Evolutionary conservation across 1,140 invertebrate species (phyloP), one percentile per base, ranked within the genome.

Genomic region (Pantala flavescens): DNA sequence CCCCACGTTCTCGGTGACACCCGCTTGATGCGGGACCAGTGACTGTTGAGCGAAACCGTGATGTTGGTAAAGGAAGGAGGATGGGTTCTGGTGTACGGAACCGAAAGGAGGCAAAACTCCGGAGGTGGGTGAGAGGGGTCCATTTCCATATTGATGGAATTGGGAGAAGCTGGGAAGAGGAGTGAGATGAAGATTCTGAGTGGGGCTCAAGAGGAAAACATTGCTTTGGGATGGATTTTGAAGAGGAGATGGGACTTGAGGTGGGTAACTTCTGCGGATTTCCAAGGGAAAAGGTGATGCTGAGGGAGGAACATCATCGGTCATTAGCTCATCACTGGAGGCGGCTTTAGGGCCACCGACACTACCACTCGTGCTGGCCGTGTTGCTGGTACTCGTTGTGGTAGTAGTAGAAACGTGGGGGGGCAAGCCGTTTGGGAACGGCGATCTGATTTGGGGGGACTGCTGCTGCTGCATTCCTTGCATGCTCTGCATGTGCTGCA

Each of bases 401-500:
- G 49, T 63, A 63, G 85, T 88, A 88, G 86, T 86, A 87, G 87
- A 90, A 90, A 90, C 89, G 90, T 90, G 89, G 89, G 90, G 89
- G 90, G 90, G 88, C 87, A 87, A 88, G 85, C 83, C 89, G 90
- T 91, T 90, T 90, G 90, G 90, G 90, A 90, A 90, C 84, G 83
- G 49, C 49, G 49, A 63, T 14, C 49, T 63, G 49, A 82, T 72
- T 82, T 82, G 85, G 84, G 86, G 85, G 81, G 77, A 78, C 83
- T 82, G 82, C 83, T 82, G 82, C 83, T 81, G 84, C 83, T 83
- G 83, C 82, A 83, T 82, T 82, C 81, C 82, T 83, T 82, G 82
- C 49, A 21, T 16, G 3, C n/a, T 16, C 49, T 74, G 74, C 23
- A 71, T 24, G 21, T 49, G 36, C 36, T 49, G 43, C 49, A 24